Conservation (phyloP, 2,888 invertebrate genomes). For the Germaria angustata region DNA sequence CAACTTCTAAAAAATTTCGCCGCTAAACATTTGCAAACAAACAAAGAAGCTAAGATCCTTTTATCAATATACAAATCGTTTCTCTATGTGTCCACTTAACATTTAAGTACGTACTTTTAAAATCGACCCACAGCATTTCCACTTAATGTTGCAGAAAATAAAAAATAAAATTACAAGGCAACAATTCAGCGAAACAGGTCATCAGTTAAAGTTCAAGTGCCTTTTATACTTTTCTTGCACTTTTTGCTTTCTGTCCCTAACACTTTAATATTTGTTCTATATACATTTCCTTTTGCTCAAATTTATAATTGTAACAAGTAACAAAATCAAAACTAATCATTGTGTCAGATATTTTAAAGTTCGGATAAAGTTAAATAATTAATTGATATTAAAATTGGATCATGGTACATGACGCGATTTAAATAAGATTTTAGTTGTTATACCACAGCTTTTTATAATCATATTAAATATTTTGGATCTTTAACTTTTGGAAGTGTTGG, state of each 20-base stretch:
- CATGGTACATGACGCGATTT: too few relatives aligned
- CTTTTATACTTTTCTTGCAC: neutral
- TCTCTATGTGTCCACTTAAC: slow-evolving; percentile 51
- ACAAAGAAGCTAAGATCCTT: neutral
- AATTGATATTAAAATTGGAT: too few relatives aligned
- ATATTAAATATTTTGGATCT: neutral
- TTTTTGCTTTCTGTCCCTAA: slow-evolving; percentile 31
- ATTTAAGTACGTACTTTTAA: slow-evolving; percentile 23
- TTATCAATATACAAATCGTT: slow-evolving; percentile 19
- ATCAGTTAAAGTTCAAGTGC: slow-evolving; percentile 66
- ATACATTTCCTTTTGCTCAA: too few relatives aligned
- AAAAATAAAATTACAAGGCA: slow-evolving; percentile 25
- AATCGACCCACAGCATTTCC: slow-evolving; percentile 43
- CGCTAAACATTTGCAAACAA: slow-evolving; percentile 5
- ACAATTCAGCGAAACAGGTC: slow-evolving; percentile 62
- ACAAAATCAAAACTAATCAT: too few relatives aligned
- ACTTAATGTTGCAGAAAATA: slow-evolving; percentile 9
- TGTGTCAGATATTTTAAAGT: too few relatives aligned
- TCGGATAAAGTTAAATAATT: too few relatives aligned
- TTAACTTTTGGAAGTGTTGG: neutral
- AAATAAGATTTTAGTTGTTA: neutral
- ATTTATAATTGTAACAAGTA: too few relatives aligned
- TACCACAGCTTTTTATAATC: neutral
- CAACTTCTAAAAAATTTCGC: slow-evolving; percentile 2
- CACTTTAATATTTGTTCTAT: slow-evolving; percentile 42